phyloP scores from a whole-genome alignment of 2,113 vertebrate species.

The Hydrolagus affinis region DNA sequence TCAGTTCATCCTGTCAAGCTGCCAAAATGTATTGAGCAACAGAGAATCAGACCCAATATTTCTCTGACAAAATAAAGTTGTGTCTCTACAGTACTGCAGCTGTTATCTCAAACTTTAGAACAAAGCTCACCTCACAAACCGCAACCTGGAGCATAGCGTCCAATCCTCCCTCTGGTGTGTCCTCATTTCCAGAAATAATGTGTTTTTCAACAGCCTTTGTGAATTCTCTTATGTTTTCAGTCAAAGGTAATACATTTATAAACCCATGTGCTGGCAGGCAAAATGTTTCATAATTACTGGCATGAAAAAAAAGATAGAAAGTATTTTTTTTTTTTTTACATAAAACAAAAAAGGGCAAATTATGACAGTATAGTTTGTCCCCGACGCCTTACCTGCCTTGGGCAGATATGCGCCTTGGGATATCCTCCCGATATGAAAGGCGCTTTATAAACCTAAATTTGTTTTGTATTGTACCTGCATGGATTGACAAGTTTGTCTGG shows the following conservation, averaged over 20 bases:
- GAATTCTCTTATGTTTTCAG: constrained; percentile 84
- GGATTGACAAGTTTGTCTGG: constrained; percentile 88
- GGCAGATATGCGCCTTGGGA: neutral
- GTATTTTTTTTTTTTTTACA: neutral
- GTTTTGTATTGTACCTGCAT: constrained; percentile 66
- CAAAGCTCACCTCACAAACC: constrained; percentile 78
- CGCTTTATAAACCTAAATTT: neutral
- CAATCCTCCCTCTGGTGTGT: constrained; percentile 90
- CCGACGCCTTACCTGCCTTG: no score
- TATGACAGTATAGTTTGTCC: no score
- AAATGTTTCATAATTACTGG: constrained; percentile 77
- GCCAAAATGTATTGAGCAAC: neutral
- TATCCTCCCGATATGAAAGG: neutral
- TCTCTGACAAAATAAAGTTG: neutral
- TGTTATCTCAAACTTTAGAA: neutral
- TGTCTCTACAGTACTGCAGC: neutral
- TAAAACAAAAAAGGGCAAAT: neutral
- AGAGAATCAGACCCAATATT: neutral
- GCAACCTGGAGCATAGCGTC: constrained; percentile 93
- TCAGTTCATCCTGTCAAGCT: neutral
- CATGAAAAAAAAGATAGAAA: constrained; percentile 33
- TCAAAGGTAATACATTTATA: constrained; percentile 85
- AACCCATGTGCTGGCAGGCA: constrained; percentile 91
- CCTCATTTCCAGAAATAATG: constrained; percentile 91
- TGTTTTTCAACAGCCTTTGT: constrained; percentile 77